Evolutionary conservation across 1,140 invertebrate genomes (phyloP).

Genomic region (Lordiphosa stackelbergi): DNA sequence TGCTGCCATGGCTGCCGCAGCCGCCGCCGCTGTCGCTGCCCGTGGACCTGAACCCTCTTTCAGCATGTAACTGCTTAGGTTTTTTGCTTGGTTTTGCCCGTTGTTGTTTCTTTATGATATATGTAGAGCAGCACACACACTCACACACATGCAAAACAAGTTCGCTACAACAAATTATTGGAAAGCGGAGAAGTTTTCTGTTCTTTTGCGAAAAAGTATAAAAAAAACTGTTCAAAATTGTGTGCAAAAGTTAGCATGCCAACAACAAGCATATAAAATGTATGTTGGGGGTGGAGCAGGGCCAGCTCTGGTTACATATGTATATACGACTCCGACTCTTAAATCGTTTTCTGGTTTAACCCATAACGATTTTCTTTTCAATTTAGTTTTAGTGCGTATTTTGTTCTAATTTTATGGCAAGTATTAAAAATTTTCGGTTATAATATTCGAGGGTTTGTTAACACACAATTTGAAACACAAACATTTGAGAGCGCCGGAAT

Average conservation of each 20-base stretch:
- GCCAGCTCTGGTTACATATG: constrained; percentile 16
- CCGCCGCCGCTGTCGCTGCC: neutral
- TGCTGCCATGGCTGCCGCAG: constrained; percentile 37
- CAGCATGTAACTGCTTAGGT: constrained; percentile 58
- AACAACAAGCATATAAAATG: constrained; percentile 71
- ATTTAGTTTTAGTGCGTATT: constrained; percentile 74
- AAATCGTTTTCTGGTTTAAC: constrained; percentile 35
- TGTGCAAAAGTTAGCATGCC: constrained; percentile 55
- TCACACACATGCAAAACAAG: constrained; percentile 60
- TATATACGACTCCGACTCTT: constrained; percentile 9
- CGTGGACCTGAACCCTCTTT: constrained; percentile 37
- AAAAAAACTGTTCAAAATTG: constrained; percentile 32
- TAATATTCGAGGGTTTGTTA: constrained; percentile 46
- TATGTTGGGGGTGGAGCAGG: constrained; percentile 30
- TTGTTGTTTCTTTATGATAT: constrained; percentile 58
- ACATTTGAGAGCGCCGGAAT: constrained; percentile 20
- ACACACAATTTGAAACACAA: constrained; percentile 58
- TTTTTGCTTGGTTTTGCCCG: constrained; percentile 30
- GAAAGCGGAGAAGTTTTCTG: constrained; percentile 65
- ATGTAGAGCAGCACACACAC: constrained; percentile 49
- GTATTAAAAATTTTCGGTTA: constrained; percentile 53
- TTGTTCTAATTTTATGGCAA: constrained; percentile 72
- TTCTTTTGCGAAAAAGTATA: constrained; percentile 10
- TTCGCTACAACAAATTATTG: constrained; percentile 75
- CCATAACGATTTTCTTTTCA: constrained; percentile 76